Conservation (phyloP, 2,113 vertebrate species). For the Noctilio leporinus region DNA sequence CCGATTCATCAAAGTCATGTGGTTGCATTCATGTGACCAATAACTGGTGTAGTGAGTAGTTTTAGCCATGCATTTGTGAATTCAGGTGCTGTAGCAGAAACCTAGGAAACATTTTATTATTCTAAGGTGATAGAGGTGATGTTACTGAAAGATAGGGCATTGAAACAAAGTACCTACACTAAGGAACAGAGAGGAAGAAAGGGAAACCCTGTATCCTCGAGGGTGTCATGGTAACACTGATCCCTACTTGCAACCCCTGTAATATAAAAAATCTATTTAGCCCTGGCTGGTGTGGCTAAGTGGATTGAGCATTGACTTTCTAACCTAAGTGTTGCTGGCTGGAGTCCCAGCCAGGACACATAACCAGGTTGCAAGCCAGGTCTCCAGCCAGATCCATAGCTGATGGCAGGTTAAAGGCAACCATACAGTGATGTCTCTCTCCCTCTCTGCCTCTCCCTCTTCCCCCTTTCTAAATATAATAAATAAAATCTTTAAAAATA, state of each 20-base stretch:
- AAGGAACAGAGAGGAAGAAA: not conserved
- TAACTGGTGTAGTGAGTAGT: not conserved
- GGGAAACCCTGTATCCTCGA: not conserved
- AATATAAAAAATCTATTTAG: not conserved
- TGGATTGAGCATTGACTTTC: too few species aligned
- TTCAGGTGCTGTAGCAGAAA: not conserved
- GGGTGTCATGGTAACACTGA: not conserved
- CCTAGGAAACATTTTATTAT: not conserved
- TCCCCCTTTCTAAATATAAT: too few species aligned
- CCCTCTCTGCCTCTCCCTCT: too few species aligned
- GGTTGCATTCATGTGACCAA: not conserved
- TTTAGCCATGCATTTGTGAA: not conserved
- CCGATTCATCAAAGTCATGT: not conserved
- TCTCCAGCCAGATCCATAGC: too few species aligned
- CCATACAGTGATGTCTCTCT: too few species aligned
- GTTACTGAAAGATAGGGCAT: not conserved
- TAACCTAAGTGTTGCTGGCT: too few species aligned
- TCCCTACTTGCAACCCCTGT: not conserved
- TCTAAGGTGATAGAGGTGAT: not conserved
- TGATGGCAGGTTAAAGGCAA: too few species aligned
- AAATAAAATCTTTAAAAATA: too few species aligned
- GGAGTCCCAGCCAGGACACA: too few species aligned
- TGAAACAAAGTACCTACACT: not conserved
- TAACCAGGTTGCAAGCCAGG: too few species aligned
- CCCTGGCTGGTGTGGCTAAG: too few species aligned